These are phyloP conservation scores for Lepas anatifera DNA, from an alignment of 2,888 invertebrate species.

Conservation along the genomic window DNA sequence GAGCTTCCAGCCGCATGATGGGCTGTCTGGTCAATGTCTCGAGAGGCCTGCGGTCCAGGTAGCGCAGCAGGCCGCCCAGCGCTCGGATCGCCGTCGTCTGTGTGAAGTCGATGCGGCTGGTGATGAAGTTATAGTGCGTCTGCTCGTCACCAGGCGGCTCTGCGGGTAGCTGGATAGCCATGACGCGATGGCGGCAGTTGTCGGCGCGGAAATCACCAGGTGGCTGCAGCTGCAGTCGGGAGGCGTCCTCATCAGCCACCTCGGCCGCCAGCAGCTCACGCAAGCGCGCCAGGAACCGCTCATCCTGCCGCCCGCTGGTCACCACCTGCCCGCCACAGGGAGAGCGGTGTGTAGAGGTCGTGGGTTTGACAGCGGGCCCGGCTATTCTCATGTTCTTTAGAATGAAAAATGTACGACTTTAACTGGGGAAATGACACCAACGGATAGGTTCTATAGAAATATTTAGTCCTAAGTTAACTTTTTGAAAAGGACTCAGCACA, in stretches of 20 bases:
- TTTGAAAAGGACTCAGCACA: too few relatives aligned
- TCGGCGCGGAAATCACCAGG: slow-evolving; percentile 6
- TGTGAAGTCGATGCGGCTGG: slow-evolving; percentile 50
- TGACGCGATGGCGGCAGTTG: slow-evolving; percentile 9
- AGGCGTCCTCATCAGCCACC: neutral
- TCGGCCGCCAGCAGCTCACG: neutral
- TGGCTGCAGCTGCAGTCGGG: neutral
- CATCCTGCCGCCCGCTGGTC: slow-evolving; percentile 6
- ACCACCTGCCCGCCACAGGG: neutral
- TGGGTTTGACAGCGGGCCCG: too few relatives aligned
- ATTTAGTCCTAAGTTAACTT: too few relatives aligned
- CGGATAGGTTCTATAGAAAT: too few relatives aligned
- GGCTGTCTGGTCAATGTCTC: slow-evolving; percentile 4
- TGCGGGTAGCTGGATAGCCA: neutral
- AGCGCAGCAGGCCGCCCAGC: slow-evolving; percentile 55
- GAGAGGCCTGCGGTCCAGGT: slow-evolving; percentile 41
- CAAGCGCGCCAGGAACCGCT: neutral
- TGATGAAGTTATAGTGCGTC: slow-evolving; percentile 45
- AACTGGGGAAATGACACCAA: too few relatives aligned
- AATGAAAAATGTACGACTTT: too few relatives aligned
- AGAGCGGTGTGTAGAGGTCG: neutral
- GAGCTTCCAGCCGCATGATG: neutral
- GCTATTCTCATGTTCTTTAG: too few relatives aligned
- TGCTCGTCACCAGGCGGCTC: slow-evolving; percentile 32
- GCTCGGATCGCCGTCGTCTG: slow-evolving; percentile 52